phyloP scores from a whole-genome alignment of 2,888 invertebrate species.

The Ectemnius cavifrons region DNA sequence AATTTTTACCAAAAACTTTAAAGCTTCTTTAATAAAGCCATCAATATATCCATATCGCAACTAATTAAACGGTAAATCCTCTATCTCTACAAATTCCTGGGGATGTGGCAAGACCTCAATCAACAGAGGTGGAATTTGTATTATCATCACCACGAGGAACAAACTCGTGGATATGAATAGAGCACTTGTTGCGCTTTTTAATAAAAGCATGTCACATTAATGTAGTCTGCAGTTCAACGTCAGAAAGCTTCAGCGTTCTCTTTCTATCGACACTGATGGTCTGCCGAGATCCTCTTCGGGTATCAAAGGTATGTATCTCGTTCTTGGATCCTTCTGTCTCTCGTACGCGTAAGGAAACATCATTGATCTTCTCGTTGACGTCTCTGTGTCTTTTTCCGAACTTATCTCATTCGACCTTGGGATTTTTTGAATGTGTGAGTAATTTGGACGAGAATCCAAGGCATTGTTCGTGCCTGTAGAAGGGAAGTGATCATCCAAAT shows the following conservation, averaged over 20 bases:
- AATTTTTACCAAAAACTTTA: slow-evolving; percentile 72
- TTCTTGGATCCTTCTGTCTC: slow-evolving; percentile 71
- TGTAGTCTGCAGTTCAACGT: too few species aligned
- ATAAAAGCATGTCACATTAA: not conserved
- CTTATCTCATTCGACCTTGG: slow-evolving; percentile 46
- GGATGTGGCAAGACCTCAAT: not conserved
- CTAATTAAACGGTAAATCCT: slow-evolving; percentile 5
- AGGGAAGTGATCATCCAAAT: slow-evolving; percentile 48
- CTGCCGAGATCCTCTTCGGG: slow-evolving; percentile 71
- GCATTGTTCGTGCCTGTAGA: slow-evolving; percentile 44
- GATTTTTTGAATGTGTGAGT: slow-evolving; percentile 70
- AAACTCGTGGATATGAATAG: not conserved
- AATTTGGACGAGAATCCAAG: slow-evolving; percentile 34
- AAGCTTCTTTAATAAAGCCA: slow-evolving; percentile 48
- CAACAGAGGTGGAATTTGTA: not conserved
- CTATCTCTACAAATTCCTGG: not conserved
- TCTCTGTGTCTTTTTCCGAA: slow-evolving; percentile 20
- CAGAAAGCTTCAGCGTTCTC: slow-evolving; percentile 57
- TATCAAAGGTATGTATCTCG: slow-evolving; percentile 75
- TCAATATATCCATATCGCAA: not conserved
- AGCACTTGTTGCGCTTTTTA: slow-evolving; percentile 4
- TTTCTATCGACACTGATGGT: slow-evolving; percentile 56
- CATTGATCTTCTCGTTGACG: slow-evolving; percentile 56
- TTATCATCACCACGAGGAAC: not conserved
- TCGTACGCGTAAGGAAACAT: slow-evolving; percentile 75